A percentile compares a stretch with the other conserved stretches of the same genome.
Conservation (phyloP, 1,140 invertebrate genomes). For the Drosophila orosa region DNA sequence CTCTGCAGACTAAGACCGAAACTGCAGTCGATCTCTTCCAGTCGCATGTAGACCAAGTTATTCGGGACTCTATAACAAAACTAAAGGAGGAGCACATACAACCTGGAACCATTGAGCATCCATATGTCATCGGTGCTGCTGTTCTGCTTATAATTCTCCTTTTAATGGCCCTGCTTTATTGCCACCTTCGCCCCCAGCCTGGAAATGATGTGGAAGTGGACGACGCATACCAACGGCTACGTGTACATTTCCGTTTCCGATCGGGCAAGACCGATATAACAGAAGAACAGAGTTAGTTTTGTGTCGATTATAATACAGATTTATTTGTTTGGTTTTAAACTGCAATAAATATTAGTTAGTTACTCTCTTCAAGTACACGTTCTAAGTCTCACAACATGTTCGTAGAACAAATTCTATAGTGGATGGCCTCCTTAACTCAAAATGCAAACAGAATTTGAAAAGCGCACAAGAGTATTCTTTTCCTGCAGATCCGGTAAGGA, state of each 20-base stretch:
- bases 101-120: too few relatives aligned
- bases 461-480: too few relatives aligned
- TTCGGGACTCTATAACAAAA: background rate
- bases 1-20: background rate
- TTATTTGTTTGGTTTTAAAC: slow-evolving; percentile 69
- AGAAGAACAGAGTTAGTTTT: background rate
- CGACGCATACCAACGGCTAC: background rate
- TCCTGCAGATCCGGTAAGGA: too few relatives aligned
- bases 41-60: background rate
- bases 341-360: slow-evolving; percentile 79
- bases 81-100: background rate
- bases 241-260: background rate
- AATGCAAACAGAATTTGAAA: too few relatives aligned
- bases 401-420: too few relatives aligned
- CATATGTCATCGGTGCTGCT: background rate
- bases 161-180: background rate
- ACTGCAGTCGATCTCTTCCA: background rate
- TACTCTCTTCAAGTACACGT: slow-evolving; percentile 62
- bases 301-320: slow-evolving; percentile 71
- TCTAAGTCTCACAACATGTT: slow-evolving; percentile 69
- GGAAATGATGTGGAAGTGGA: background rate
- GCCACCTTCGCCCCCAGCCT: background rate
- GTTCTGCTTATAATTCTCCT: background rate
- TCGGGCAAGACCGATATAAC: background rate
- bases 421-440: too few relatives aligned